Base-by-base conservation (phyloP, 2,113 vertebrate species). In the Alosa alosa region DNA sequence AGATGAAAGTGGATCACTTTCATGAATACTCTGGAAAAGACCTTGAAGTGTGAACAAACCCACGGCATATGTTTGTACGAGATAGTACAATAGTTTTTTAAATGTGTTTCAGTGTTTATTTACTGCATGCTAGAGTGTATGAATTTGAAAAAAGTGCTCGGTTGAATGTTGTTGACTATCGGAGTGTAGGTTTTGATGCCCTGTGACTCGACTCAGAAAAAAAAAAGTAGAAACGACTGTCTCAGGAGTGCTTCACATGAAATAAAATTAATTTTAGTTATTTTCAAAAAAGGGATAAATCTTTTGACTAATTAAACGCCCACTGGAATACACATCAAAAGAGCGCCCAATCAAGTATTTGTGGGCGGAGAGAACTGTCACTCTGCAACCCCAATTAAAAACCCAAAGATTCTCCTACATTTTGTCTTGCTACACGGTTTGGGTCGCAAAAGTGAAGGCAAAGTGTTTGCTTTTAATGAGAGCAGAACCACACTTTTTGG, bases 251-350 rank as follows among this genome's bases (percentile, higher is more conserved):
- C 55, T 18, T 60, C 52, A 6, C 17, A 72, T 31, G 25, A 72
- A 68, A 44, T 81, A 78, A 72, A 55, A 83, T 1, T 15, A 52
- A 25, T 36, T 31, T 78, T 11, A 85, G 75, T 55, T 81, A 44
- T 82, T 75, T 57, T 41, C 13, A 81, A 50, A 31, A 85, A 85
- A 46, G 31, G 72, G 9, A 83, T 60, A 13, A 78, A 85, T 81
- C 50, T 83, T 44, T 85, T 86, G 22, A 81, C 84, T 86, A 83
- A 75, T 78, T 87, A 85, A 84, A n/a, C 82, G 49, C 39, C 81
- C 64, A 13, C 57, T 83, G 82, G 81, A 87, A 86, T 39, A 57
- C 60, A 86, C 85, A 85, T 86, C 86, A 88, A 83, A 83, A 81
- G 82, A 75, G n/a, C 17, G n/a, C 57, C 72, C 46, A 84, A 57